These are phyloP conservation scores for Brachycybe producta DNA, from an alignment of 2,888 invertebrate species.

Conservation along the genomic window DNA sequence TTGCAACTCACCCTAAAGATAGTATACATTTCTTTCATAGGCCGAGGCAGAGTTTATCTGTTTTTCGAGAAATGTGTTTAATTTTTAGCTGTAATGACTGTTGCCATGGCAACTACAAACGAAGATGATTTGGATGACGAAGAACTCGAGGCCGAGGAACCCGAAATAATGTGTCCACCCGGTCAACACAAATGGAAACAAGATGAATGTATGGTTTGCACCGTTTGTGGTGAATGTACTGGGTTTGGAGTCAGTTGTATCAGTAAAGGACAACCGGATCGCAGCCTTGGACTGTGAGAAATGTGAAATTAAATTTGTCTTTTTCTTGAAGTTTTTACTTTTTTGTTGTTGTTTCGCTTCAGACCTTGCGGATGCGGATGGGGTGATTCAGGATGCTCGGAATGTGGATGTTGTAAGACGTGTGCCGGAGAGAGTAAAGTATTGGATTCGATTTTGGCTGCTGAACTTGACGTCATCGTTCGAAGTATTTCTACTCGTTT, in stretches of 20 bases:
- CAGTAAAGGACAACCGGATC: conserved; percentile 58
- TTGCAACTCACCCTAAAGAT: conserved; percentile 42
- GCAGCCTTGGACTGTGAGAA: conserved; percentile 75
- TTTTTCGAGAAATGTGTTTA: background rate
- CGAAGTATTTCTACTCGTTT: conserved; percentile 24
- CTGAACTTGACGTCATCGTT: conserved; percentile 23
- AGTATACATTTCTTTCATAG: conserved; percentile 26
- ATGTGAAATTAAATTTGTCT: background rate
- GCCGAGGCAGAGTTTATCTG: background rate
- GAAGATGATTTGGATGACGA: conserved; percentile 32
- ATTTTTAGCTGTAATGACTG: conserved; percentile 26
- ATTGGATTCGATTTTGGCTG: conserved; percentile 39
- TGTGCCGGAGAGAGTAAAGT: conserved; percentile 61
- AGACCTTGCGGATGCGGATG: conserved; percentile 91
- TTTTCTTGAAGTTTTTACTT: background rate
- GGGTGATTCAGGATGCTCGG: conserved; percentile 84
- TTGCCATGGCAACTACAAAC: conserved; percentile 34
- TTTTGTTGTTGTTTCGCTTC: conserved; percentile 21
- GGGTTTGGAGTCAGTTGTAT: conserved; percentile 78
- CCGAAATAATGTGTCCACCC: conserved; percentile 45
- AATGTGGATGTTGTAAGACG: conserved; percentile 80
- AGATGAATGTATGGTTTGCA: conserved; percentile 77
- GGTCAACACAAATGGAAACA: conserved; percentile 66
- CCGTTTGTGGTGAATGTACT: conserved; percentile 82
- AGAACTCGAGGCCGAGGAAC: conserved; percentile 34